Conservation (phyloP, 2,888 invertebrate genomes). For the Drosophila neutralis region DNA sequence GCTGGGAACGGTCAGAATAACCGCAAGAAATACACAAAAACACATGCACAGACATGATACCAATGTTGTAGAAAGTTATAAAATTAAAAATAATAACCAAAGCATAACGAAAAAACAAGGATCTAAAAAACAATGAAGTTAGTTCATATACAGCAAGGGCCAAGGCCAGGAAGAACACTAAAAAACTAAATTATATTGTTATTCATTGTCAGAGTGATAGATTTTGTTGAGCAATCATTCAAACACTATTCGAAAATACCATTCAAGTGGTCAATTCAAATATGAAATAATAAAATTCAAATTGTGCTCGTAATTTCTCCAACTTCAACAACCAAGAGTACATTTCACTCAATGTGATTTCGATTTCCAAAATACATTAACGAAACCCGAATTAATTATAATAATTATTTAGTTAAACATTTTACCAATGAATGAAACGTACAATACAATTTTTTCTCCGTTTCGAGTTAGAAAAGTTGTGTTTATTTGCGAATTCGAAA, state of each 20-base stretch:
- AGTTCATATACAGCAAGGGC: not conserved
- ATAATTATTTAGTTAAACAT: not conserved
- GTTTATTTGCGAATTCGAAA: not conserved
- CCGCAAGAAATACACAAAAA: constrained; percentile 3
- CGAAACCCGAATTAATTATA: too few relatives aligned
- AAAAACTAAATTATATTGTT: not conserved
- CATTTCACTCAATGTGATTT: not conserved
- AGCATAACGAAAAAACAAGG: not conserved
- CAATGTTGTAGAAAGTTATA: constrained; percentile 11
- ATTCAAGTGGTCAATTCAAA: not conserved
- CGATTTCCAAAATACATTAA: not conserved
- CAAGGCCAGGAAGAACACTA: not conserved
- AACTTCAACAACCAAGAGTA: not conserved
- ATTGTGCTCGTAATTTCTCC: not conserved
- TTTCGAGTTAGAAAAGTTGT: not conserved
- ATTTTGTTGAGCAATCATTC: not conserved
- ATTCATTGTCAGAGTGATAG: not conserved
- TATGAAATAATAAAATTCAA: not conserved
- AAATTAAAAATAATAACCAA: constrained; percentile 18
- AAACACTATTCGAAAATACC: not conserved
- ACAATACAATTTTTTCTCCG: not conserved
- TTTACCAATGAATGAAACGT: not conserved
- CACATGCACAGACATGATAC: constrained; percentile 7
- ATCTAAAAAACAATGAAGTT: not conserved
- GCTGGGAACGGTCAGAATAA: constrained; percentile 13